These are phyloP conservation scores for Centropus bengalensis DNA, from an alignment of 2,113 vertebrate species.

Conservation along the genomic window DNA sequence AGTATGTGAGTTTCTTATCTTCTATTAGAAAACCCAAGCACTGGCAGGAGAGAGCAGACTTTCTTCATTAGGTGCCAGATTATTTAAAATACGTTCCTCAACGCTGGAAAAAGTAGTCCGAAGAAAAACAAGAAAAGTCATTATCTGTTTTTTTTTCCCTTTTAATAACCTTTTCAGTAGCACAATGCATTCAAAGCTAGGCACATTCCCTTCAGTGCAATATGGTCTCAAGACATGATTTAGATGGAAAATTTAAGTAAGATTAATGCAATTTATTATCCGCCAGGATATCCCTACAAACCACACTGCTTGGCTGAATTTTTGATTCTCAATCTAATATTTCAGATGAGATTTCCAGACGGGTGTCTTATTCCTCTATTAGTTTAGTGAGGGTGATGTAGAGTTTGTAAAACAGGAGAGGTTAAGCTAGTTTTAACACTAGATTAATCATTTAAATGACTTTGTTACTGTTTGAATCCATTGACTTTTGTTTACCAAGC, in stretches of 20 bases:
- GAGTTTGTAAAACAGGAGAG: constrained; percentile 85
- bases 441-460: constrained; percentile 85
- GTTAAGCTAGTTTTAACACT: constrained; percentile 85
- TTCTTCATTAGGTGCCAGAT: constrained; percentile 58
- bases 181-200: constrained; percentile 80
- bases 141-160: constrained; percentile 38
- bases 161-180: constrained; percentile 85
- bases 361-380: constrained; percentile 89
- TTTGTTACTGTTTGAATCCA: constrained; percentile 79
- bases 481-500: constrained; percentile 82
- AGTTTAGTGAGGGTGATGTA: constrained; percentile 91
- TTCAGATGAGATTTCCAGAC: constrained; percentile 98
- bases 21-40: constrained; percentile 11
- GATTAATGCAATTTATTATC: constrained; percentile 96
- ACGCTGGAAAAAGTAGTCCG: constrained; percentile 61
- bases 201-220: constrained; percentile 75
- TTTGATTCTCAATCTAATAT: constrained; percentile 84
- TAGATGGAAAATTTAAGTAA: constrained; percentile 90
- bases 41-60: background rate
- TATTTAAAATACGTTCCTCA: constrained; percentile 58
- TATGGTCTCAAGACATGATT: constrained; percentile 80
- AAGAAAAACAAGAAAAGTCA: constrained; percentile 59
- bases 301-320: constrained; percentile 84
- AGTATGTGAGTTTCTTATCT: constrained; percentile 38
- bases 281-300: constrained; percentile 96